These are phyloP conservation scores for Pogonomyrmex californicus DNA, from an alignment of 1,140 invertebrate species.

Conservation along the genomic window DNA sequence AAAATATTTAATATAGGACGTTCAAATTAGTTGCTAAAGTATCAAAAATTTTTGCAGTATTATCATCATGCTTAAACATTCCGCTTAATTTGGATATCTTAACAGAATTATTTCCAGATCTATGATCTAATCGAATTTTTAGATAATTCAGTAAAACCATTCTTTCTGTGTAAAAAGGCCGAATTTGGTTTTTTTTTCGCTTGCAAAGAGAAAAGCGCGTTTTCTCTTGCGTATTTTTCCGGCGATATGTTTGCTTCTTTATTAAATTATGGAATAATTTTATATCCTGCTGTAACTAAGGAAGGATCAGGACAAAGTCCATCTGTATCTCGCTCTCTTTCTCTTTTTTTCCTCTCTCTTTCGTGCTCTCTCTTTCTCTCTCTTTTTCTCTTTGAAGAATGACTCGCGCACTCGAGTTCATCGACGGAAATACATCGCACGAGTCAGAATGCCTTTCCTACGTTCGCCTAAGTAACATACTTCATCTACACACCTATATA, in stretches of 20 bases:
- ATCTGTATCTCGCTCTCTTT: constrained; percentile 23
- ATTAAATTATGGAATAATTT: constrained; percentile 3
- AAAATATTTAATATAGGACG: no score
- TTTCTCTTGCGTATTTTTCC: not conserved
- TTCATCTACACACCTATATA: constrained; percentile 34
- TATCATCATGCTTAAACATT: no score
- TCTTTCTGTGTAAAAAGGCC: not conserved
- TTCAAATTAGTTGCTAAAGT: no score
- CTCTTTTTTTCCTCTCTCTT: not conserved
- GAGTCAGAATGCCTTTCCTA: constrained; percentile 56
- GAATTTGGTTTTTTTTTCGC: not conserved
- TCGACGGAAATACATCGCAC: constrained; percentile 69
- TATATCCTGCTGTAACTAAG: constrained; percentile 44
- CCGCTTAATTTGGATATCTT: no score
- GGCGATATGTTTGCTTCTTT: not conserved
- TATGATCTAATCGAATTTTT: no score
- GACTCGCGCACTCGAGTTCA: constrained; percentile 64
- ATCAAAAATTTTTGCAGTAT: no score
- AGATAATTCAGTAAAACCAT: not conserved
- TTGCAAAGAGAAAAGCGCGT: not conserved
- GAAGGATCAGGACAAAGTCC: constrained; percentile 65
- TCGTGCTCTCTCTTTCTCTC: not conserved
- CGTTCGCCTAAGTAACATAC: constrained; percentile 52
- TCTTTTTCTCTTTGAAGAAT: constrained; percentile 36
- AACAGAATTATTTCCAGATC: no score